Evolutionary conservation across 2,888 invertebrate genomes (phyloP).

Genomic region (Archips crataeganus): DNA sequence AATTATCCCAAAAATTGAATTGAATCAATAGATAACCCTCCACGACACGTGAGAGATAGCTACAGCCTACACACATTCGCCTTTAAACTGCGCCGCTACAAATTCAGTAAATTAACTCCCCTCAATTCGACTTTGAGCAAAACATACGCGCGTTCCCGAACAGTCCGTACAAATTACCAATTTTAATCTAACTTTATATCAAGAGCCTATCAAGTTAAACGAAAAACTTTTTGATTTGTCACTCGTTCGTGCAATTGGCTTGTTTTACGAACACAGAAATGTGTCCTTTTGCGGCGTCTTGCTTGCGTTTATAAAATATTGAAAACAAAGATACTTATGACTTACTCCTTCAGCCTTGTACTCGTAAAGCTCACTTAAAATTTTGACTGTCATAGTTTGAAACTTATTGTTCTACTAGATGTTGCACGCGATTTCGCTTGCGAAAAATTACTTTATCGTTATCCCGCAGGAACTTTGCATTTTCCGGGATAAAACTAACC

Average conservation of each 20-base stretch:
- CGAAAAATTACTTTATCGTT: too few relatives aligned
- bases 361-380: too few relatives aligned
- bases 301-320: not conserved
- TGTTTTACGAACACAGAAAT: conserved; percentile 25
- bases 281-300: conserved; percentile 2
- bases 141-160: not conserved
- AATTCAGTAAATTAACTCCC: not conserved
- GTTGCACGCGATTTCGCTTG: too few relatives aligned
- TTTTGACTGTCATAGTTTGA: too few relatives aligned
- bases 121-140: not conserved
- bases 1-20: too few relatives aligned
- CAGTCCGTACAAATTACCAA: not conserved
- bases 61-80: not conserved
- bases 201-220: conserved; percentile 15
- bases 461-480: too few relatives aligned
- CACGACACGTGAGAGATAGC: too few relatives aligned
- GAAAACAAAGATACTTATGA: too few relatives aligned
- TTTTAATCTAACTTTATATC: conserved; percentile 15
- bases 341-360: too few relatives aligned
- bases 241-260: conserved; percentile 16
- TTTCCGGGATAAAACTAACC: too few relatives aligned
- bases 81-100: not conserved
- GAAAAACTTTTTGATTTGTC: conserved; percentile 16
- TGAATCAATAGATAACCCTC: too few relatives aligned
- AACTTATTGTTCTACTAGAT: too few relatives aligned